Percentiles rank a stretch among this genome's conserved stretches.
Evolutionary conservation across 2,888 invertebrate genomes (phyloP).

Genomic region (Brenthis daphne): DNA sequence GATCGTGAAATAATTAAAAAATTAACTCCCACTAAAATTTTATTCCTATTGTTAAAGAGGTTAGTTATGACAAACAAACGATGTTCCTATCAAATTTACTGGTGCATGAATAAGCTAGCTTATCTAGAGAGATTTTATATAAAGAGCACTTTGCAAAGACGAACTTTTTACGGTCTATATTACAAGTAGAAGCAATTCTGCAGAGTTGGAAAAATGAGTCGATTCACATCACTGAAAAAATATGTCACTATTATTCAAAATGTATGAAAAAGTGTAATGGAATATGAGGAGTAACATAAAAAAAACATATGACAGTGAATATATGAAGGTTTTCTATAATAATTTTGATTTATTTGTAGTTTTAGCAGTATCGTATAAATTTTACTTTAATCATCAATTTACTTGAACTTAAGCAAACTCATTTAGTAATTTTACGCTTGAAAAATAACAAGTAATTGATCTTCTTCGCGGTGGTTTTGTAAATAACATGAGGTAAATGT

Average conservation of each 20-base stretch:
- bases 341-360: too few species aligned
- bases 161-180: constrained; percentile 21
- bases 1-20: too few species aligned
- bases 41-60: constrained; percentile 20
- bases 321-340: too few species aligned
- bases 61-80: constrained; percentile 1
- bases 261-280: too few species aligned
- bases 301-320: too few species aligned
- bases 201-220: constrained; percentile 11
- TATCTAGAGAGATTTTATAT: constrained; percentile 24
- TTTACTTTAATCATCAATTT: not conserved
- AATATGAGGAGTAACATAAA: too few species aligned
- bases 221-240: constrained; percentile 10
- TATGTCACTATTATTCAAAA: constrained; percentile 1
- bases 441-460: too few species aligned
- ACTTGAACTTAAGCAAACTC: too few species aligned
- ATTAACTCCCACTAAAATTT: not conserved
- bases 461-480: too few species aligned
- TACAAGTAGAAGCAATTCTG: constrained; percentile 23
- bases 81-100: constrained; percentile 22
- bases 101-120: constrained; percentile 24
- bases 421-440: too few species aligned
- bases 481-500: not conserved
- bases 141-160: constrained; percentile 22
- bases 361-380: not conserved